phyloP scores from a whole-genome alignment of 2,797 vertebrate genomes.

The Staurois parvus region DNA sequence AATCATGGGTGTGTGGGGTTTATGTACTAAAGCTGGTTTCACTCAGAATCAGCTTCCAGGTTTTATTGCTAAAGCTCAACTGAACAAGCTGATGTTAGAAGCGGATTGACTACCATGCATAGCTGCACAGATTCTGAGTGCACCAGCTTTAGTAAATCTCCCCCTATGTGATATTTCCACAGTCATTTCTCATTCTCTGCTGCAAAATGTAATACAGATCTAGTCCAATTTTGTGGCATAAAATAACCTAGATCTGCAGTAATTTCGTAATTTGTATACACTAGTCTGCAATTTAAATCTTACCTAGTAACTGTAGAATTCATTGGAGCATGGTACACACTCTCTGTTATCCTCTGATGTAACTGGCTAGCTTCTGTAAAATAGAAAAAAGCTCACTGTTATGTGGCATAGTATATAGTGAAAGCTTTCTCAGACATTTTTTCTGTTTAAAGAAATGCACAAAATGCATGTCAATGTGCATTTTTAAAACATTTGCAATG shows the following conservation, averaged over 20 bases:
- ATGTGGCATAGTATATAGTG: not conserved
- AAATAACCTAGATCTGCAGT: not conserved
- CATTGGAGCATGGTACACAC: constrained; percentile 85
- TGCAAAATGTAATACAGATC: too few relatives aligned
- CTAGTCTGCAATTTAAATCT: not conserved
- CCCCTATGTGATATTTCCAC: not conserved
- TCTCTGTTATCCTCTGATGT: constrained; percentile 86
- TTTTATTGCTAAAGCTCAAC: too few relatives aligned
- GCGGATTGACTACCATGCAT: too few relatives aligned
- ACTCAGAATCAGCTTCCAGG: too few relatives aligned
- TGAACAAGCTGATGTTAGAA: too few relatives aligned
- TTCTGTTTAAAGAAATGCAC: not conserved
- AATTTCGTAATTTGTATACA: not conserved
- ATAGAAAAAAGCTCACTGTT: constrained; percentile 51
- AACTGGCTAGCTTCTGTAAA: constrained; percentile 88
- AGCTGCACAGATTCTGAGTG: too few relatives aligned
- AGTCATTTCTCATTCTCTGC: not conserved
- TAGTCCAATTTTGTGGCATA: not conserved
- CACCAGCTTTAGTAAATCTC: too few relatives aligned
- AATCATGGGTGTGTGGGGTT: not conserved
- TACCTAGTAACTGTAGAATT: constrained; percentile 70
- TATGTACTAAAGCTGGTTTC: too few relatives aligned
- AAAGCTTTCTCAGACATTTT: not conserved
- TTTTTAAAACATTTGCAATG: not conserved
- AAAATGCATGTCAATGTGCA: not conserved